phyloP scores from a whole-genome alignment of 1,140 invertebrate genomes.

The Leptinotarsa lineolata region DNA sequence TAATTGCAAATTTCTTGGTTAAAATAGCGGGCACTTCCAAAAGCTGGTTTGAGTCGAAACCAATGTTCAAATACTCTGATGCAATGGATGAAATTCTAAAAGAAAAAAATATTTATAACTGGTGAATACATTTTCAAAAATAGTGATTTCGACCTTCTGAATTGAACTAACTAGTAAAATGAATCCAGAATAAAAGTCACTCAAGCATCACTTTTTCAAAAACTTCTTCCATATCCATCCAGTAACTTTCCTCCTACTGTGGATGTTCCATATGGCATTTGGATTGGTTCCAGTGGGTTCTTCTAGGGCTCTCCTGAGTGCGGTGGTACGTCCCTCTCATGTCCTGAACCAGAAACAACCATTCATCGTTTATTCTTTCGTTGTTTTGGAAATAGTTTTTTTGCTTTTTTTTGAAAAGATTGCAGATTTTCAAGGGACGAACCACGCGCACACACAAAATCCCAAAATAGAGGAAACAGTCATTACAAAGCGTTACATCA shows the following conservation, averaged over 20 bases:
- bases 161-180: background rate
- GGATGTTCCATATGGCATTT: background rate
- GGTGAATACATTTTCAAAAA: background rate
- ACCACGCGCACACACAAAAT: constrained; percentile 50
- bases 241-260: background rate
- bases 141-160: background rate
- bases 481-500: constrained; percentile 41
- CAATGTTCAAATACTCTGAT: too few relatives aligned
- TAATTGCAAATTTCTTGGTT: too few relatives aligned
- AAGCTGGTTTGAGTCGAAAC: too few relatives aligned
- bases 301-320: constrained; percentile 26
- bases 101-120: too few relatives aligned
- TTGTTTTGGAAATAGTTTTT: background rate
- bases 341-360: constrained; percentile 56
- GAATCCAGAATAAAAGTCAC: background rate
- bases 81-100: too few relatives aligned
- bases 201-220: constrained; percentile 11
- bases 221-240: constrained; percentile 7
- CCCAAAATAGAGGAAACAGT: constrained; percentile 35
- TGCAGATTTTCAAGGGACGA: constrained; percentile 41
- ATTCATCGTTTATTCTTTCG: constrained; percentile 18
- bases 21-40: too few relatives aligned
- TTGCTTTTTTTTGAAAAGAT: constrained; percentile 26
- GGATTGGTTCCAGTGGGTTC: background rate
- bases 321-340: constrained; percentile 52